A percentile compares a stretch with the other conserved stretches of the same genome.
phyloP scores from a whole-genome alignment of 2,797 vertebrate species.

The Hippocampus kuda region DNA sequence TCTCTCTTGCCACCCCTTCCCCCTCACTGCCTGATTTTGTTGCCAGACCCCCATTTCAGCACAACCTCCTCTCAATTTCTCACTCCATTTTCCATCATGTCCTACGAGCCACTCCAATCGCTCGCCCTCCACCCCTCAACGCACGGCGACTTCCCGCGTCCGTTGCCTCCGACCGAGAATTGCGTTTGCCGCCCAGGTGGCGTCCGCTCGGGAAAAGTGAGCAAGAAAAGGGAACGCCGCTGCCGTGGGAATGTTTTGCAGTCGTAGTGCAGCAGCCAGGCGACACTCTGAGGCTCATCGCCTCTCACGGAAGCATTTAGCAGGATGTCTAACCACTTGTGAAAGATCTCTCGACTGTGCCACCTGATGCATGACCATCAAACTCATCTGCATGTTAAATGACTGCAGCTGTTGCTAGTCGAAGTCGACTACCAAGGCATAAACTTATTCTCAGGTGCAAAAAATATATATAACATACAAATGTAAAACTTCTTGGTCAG shows the following conservation, averaged over 20 bases:
- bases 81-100: conserved; percentile 21
- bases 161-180: conserved; percentile 24
- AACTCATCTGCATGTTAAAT: conserved; percentile 1
- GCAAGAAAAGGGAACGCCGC: conserved; percentile 16
- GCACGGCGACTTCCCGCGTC: conserved; percentile 17
- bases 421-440: neutral
- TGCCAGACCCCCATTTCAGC: conserved; percentile 32
- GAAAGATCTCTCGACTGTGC: conserved; percentile 21
- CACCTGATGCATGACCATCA: neutral
- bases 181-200: conserved; percentile 24
- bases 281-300: conserved; percentile 7
- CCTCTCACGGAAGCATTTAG: conserved; percentile 22
- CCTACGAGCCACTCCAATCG: conserved; percentile 6
- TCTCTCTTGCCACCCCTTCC: neutral
- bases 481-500: neutral
- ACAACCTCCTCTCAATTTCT: conserved; percentile 28
- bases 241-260: conserved; percentile 15
- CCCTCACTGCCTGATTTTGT: conserved; percentile 18
- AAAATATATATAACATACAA: neutral
- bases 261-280: conserved; percentile 4
- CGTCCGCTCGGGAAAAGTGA: conserved; percentile 10
- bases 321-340: conserved; percentile 18
- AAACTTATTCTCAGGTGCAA: neutral
- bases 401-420: neutral
- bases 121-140: conserved; percentile 18